Evolutionary conservation across 2,888 invertebrate genomes (phyloP).

Genomic region (Dyspetes luteomarginatus): DNA sequence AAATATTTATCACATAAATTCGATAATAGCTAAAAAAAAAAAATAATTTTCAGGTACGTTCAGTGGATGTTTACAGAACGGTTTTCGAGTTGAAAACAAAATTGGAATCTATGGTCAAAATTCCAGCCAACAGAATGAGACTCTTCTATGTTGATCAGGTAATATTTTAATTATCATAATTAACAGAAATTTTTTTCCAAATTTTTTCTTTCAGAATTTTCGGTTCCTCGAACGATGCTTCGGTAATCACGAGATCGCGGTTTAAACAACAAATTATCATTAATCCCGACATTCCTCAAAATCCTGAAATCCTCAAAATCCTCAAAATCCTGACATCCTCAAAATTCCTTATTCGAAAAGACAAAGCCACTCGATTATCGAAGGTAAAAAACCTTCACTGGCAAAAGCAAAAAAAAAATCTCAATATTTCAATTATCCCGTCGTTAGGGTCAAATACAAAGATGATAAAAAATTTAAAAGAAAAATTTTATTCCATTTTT

Average conservation of each 20-base stretch:
- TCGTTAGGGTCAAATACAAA: neutral
- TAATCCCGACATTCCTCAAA: neutral
- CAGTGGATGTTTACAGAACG: slow-evolving; percentile 86
- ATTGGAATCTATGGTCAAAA: slow-evolving; percentile 91
- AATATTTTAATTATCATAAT: slow-evolving; percentile 15
- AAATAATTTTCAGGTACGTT: slow-evolving; percentile 77
- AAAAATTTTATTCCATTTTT: too few relatives aligned
- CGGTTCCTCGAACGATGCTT: slow-evolving; percentile 68
- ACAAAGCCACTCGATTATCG: slow-evolving; percentile 20
- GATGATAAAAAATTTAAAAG: neutral
- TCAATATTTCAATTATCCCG: neutral
- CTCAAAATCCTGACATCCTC: neutral
- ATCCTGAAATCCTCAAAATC: neutral
- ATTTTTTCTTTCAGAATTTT: slow-evolving; percentile 70
- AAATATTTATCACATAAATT: slow-evolving; percentile 1
- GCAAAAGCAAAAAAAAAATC: neutral
- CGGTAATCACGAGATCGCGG: slow-evolving; percentile 69
- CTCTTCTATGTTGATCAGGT: slow-evolving; percentile 95
- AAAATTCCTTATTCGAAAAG: slow-evolving; percentile 34
- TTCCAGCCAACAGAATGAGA: slow-evolving; percentile 93
- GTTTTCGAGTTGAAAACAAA: slow-evolving; percentile 93
- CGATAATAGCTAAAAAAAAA: neutral
- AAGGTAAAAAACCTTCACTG: slow-evolving; percentile 57
- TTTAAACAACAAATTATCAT: slow-evolving; percentile 60
- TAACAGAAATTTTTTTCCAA: slow-evolving; percentile 32